These are phyloP conservation scores for Empidonax traillii DNA, from an alignment of 2,113 vertebrate species.

Conservation along the genomic window DNA sequence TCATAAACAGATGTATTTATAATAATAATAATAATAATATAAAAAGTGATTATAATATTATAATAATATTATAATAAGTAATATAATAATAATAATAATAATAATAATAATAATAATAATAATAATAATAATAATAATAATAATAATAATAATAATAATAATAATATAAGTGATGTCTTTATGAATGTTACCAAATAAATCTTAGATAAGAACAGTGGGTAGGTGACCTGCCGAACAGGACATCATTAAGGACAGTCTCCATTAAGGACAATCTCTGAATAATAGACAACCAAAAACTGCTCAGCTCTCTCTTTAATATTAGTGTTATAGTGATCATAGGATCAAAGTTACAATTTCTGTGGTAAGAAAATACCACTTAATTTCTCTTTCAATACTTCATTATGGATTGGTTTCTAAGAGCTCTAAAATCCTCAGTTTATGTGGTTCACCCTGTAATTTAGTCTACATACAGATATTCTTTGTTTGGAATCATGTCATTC, in stretches of 20 bases:
- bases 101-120: too few relatives aligned
- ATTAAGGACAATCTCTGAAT: not conserved
- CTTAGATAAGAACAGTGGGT: not conserved
- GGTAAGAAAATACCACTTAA: not conserved
- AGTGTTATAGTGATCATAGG: not conserved
- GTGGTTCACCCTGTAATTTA: not conserved
- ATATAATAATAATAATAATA: too few relatives aligned
- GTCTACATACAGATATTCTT: not conserved
- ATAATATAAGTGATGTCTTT: not conserved
- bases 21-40: too few relatives aligned
- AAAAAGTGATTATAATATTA: too few relatives aligned
- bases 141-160: too few relatives aligned
- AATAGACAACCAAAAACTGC: fast-evolving
- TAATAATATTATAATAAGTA: too few relatives aligned
- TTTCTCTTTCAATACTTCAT: not conserved
- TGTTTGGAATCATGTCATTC: fast-evolving
- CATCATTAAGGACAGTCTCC: not conserved
- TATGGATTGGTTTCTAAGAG: not conserved
- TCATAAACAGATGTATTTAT: not conserved
- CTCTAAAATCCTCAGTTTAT: not conserved
- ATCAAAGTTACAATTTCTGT: not conserved
- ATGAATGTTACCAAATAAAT: not conserved
- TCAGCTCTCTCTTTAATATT: not conserved
- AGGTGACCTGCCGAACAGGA: not conserved
- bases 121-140: too few relatives aligned